These are phyloP conservation scores for Pagrus major DNA, from an alignment of 2,113 vertebrate species.

Conservation along the genomic window DNA sequence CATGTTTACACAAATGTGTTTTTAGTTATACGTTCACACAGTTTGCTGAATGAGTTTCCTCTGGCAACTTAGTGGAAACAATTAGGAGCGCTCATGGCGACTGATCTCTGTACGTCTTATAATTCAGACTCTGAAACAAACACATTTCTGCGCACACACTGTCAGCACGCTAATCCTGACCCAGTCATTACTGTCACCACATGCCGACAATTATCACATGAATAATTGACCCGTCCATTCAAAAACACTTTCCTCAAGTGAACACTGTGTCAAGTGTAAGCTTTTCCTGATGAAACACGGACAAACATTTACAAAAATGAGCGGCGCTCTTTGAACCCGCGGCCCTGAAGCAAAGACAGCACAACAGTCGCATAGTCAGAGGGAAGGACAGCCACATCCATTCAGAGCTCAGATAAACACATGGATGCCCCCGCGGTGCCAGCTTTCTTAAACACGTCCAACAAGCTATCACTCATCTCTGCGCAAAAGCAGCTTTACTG, in stretches of 20 bases:
- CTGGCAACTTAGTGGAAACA: not conserved
- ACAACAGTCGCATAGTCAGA: slow-evolving; percentile 35
- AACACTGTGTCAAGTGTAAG: slow-evolving; percentile 9
- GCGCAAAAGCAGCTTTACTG: slow-evolving; percentile 31
- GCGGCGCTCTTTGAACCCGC: slow-evolving; percentile 24
- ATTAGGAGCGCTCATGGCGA: not conserved
- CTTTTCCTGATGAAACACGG: slow-evolving; percentile 5
- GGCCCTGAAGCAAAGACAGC: slow-evolving; percentile 16
- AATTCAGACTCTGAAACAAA: not conserved
- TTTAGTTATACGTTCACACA: not conserved
- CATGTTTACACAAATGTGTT: not conserved
- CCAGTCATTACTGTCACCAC: slow-evolving; percentile 12
- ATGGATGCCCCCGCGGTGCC: slow-evolving; percentile 41
- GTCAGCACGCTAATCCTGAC: not conserved
- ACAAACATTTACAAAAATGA: slow-evolving; percentile 46
- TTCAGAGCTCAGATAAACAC: slow-evolving; percentile 65
- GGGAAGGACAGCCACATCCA: slow-evolving; percentile 63
- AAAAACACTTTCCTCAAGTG: slow-evolving; percentile 9
- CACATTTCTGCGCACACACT: not conserved
- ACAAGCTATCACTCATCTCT: slow-evolving; percentile 51
- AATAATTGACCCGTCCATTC: not conserved
- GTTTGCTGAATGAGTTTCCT: not conserved
- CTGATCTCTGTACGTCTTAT: slow-evolving; percentile 2
- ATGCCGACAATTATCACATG: not conserved
- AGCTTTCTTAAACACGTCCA: slow-evolving; percentile 71